Evolutionary conservation across 2,888 invertebrate species (phyloP).

Genomic region (Willowsia nigromaculata): DNA sequence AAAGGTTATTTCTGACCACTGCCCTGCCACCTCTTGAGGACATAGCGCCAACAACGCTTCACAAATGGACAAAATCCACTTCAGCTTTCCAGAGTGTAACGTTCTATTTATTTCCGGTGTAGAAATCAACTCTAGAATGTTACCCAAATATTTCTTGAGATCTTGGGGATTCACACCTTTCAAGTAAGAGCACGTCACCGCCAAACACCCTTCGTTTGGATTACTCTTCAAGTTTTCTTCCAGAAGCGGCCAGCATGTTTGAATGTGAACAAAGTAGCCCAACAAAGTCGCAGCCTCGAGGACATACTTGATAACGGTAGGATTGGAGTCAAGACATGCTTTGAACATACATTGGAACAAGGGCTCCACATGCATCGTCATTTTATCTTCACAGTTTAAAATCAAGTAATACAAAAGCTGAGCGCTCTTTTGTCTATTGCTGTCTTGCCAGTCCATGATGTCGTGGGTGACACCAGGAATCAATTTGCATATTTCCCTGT

Average conservation of each 20-base stretch:
- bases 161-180: slow-evolving; percentile 83
- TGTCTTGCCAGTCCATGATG: slow-evolving; percentile 87
- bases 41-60: slow-evolving; percentile 83
- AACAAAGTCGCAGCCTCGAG: slow-evolving; percentile 86
- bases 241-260: slow-evolving; percentile 83
- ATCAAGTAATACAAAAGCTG: slow-evolving; percentile 87
- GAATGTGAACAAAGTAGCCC: slow-evolving; percentile 87
- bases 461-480: slow-evolving; percentile 87
- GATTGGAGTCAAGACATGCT: slow-evolving; percentile 73
- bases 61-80: slow-evolving; percentile 83
- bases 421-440: slow-evolving; percentile 86
- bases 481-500: slow-evolving; percentile 88
- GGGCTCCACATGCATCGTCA: slow-evolving; percentile 86
- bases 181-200: slow-evolving; percentile 84
- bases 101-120: slow-evolving; percentile 84
- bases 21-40: slow-evolving; percentile 80
- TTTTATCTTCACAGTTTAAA: slow-evolving; percentile 87
- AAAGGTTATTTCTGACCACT: slow-evolving; percentile 79
- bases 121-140: slow-evolving; percentile 84
- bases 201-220: slow-evolving; percentile 82
- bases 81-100: slow-evolving; percentile 80
- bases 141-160: slow-evolving; percentile 82
- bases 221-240: slow-evolving; percentile 73
- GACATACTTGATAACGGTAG: slow-evolving; percentile 82
- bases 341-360: slow-evolving; percentile 84